phyloP scores from a whole-genome alignment of 2,113 vertebrate species.

The Pygoscelis antarcticus region DNA sequence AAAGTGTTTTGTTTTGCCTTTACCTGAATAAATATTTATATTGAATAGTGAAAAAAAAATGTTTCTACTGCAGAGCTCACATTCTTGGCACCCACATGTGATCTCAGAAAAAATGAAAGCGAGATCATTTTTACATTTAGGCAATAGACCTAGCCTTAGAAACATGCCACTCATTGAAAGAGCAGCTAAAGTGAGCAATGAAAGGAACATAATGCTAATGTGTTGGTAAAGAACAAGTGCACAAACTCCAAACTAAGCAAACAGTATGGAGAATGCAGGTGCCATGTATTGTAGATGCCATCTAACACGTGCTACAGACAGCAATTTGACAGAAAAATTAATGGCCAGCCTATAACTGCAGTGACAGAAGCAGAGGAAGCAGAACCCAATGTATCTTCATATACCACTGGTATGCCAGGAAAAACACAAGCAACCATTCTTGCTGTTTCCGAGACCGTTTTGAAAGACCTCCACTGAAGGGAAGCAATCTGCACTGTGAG shows the following conservation, averaged over 20 bases:
- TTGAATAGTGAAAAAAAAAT: background rate
- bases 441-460: background rate
- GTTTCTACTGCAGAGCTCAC: background rate
- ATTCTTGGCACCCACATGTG: background rate
- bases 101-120: background rate
- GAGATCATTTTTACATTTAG: background rate
- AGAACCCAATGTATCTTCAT: background rate
- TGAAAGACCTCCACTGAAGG: background rate
- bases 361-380: slow-evolving; percentile 1
- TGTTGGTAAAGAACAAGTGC: background rate
- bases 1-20: background rate
- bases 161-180: background rate
- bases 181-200: background rate
- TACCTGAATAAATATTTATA: background rate
- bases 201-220: background rate
- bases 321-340: slow-evolving; percentile 27
- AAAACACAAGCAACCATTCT: background rate
- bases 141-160: background rate
- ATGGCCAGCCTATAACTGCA: background rate
- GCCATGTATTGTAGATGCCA: background rate
- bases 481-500: background rate
- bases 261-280: background rate
- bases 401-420: background rate
- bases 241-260: background rate
- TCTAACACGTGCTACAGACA: background rate